phyloP scores from a whole-genome alignment of 2,888 invertebrate genomes.

The Sphinx pinastri region DNA sequence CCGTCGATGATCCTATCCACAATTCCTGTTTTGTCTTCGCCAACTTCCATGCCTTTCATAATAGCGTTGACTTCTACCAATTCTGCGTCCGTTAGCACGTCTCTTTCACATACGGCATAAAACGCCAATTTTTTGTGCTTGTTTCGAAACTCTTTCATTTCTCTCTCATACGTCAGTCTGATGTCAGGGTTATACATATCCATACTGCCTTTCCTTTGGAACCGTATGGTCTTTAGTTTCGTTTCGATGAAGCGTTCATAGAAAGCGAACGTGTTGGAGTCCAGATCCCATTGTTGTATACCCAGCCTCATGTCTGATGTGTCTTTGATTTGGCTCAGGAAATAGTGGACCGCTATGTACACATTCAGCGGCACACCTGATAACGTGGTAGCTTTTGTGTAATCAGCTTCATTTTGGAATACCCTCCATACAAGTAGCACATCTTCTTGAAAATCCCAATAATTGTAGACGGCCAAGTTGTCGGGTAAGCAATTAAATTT shows the following conservation, averaged over 20 bases:
- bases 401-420: not conserved
- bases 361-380: conserved; percentile 33
- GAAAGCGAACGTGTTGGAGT: conserved; percentile 29
- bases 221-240: conserved; percentile 33
- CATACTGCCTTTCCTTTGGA: conserved; percentile 34
- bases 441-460: conserved; percentile 4
- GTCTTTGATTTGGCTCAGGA: conserved; percentile 29
- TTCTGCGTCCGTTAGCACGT: conserved; percentile 2
- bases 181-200: conserved; percentile 31
- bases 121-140: conserved; percentile 35
- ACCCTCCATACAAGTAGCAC: not conserved
- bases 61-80: not conserved
- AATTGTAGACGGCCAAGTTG: not conserved
- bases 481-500: not conserved
- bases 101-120: conserved; percentile 29
- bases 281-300: conserved; percentile 31
- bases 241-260: conserved; percentile 35
- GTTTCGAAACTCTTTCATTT: conserved; percentile 29
- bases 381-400: not conserved
- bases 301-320: not conserved
- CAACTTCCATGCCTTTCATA: conserved; percentile 26
- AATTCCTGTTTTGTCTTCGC: conserved; percentile 33
- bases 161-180: conserved; percentile 31
- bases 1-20: conserved; percentile 30
- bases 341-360: conserved; percentile 33